These are phyloP conservation scores for Apogon talboti DNA, from an alignment of 2,797 vertebrate genomes.

Conservation along the genomic window DNA sequence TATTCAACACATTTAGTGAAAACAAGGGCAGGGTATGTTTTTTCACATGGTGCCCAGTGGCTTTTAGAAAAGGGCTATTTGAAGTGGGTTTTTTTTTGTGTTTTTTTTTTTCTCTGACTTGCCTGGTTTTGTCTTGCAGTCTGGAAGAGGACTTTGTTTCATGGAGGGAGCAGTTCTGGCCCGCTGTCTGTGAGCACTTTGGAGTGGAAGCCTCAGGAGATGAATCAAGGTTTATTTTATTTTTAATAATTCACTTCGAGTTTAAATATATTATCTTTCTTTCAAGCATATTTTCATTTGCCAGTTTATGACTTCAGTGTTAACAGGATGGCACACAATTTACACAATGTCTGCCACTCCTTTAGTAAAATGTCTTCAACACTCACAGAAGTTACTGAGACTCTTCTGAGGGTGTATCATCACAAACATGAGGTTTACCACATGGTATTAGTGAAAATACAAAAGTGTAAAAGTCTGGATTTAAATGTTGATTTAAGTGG, in stretches of 20 bases:
- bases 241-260: slow-evolving; percentile 3
- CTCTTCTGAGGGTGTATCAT: no score
- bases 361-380: not conserved
- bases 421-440: no score
- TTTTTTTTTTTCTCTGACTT: not conserved
- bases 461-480: no score
- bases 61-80: no score
- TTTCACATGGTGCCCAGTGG: no score
- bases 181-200: slow-evolving; percentile 95
- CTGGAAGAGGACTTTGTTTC: slow-evolving; percentile 97
- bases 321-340: no score
- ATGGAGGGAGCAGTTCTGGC: slow-evolving; percentile 99
- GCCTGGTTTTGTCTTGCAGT: slow-evolving; percentile 71
- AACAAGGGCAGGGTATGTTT: no score
- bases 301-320: not conserved
- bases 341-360: not conserved
- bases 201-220: slow-evolving; percentile 96
- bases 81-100: not conserved
- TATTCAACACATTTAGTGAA: no score
- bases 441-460: no score
- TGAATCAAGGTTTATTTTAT: slow-evolving; percentile 89
- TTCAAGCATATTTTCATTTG: not conserved
- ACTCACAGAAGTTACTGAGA: not conserved
- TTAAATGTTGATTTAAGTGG: no score
- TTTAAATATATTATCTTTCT: not conserved